Conservation (phyloP, 1,140 invertebrate species). For the Ridgeia piscesae region DNA sequence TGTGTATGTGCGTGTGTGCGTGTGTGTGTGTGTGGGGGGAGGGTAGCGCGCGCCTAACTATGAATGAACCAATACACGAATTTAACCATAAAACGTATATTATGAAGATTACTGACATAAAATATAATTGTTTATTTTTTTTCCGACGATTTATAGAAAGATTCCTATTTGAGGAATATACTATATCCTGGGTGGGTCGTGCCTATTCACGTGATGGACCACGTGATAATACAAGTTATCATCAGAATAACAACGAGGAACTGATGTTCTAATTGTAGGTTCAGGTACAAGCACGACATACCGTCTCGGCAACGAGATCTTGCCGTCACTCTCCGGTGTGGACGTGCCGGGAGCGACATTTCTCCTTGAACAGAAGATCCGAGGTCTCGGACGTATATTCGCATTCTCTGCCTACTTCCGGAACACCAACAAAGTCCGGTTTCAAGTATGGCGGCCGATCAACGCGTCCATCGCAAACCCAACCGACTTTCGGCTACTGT, state of each 20-base stretch:
- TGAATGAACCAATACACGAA: too few relatives aligned
- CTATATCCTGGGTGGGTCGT: too few relatives aligned
- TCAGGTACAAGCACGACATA: not conserved
- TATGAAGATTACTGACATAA: too few relatives aligned
- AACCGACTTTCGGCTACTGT: not conserved
- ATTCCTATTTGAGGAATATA: too few relatives aligned
- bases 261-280: too few relatives aligned
- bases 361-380: not conserved
- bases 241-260: not conserved
- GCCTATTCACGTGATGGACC: too few relatives aligned
- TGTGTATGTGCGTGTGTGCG: too few relatives aligned
- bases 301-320: not conserved
- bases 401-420: constrained; percentile 14
- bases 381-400: not conserved
- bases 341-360: not conserved
- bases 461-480: not conserved
- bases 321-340: not conserved
- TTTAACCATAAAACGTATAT: too few relatives aligned
- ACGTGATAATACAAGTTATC: not conserved
- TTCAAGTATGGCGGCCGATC: constrained; percentile 15
- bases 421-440: not conserved
- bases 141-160: too few relatives aligned
- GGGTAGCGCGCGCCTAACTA: too few relatives aligned
- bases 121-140: too few relatives aligned
- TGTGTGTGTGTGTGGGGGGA: too few relatives aligned